Base-by-base conservation (phyloP, 2,888 invertebrate genomes). In the Aleiodes leptofemur region DNA sequence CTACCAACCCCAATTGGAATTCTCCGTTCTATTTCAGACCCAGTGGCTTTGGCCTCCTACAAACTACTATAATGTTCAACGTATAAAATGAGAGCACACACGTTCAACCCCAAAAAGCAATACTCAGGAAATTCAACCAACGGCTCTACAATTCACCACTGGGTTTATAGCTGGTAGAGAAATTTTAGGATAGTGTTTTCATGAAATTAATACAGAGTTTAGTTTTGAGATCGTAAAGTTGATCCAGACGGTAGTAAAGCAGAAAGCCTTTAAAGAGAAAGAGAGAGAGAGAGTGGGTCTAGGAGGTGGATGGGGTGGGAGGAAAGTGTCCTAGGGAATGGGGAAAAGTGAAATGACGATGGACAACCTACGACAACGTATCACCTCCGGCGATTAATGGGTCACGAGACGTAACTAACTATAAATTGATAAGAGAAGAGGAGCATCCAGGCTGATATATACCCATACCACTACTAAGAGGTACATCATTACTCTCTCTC, bases 201-300 rank as follows among this genome's bases (percentile, higher is more conserved):
- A 82, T 85, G 83, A 86, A 86, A 86, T 86, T 86, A 86, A 86
- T 86, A 86, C 83, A 84, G 84, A 86, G 85, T 86, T 86, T 84
- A 86, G 85, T 84, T 86, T 83, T 83, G 84, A 82, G 83, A 82
- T 82, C 84, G 81, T 86, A 86, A 86, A 86, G 82, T 82, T 82
- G 84, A 86, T 85, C 86, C 86, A 86, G 86, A 86, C 86, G 85
- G 83, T 80, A 83, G 85, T 86, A 86, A 86, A 86, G 78, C 53
- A 14, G n/a, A 6, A 14, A 43, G 43, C 57, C 9, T 82, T 79
- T 74, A 59, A 16, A 61, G 61, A 16, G 38, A n/a, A 38, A 16
- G 4, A 57, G 57, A 29, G 23, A 23, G 23, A 23, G 23, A 1
- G 23, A 1, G 23, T 23, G 1, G 11, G 56, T 23, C 7, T 23